These are phyloP conservation scores for Abrostola triplasia DNA, from an alignment of 2,888 invertebrate genomes.

Conservation along the genomic window DNA sequence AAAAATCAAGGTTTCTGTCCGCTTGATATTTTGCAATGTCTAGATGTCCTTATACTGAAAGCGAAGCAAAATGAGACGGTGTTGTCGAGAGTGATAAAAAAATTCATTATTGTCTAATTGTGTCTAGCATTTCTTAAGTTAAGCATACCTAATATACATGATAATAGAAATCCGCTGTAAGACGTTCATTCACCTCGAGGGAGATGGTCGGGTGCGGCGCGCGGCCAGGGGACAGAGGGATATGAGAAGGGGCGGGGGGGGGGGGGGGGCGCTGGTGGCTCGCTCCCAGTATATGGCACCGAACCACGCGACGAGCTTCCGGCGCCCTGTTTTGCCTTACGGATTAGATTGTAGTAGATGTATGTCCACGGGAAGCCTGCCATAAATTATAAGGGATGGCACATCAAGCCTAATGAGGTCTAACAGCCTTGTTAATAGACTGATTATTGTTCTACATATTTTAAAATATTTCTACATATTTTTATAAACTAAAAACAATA, in stretches of 20 bases:
- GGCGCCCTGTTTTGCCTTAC: slow-evolving; percentile 42
- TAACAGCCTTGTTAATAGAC: too few relatives aligned
- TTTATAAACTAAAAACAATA: neutral
- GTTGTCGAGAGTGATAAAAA: neutral
- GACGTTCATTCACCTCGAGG: slow-evolving; percentile 78
- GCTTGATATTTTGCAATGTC: slow-evolving; percentile 8
- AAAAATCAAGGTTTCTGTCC: neutral
- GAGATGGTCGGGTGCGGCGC: slow-evolving; percentile 55
- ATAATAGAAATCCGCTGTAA: slow-evolving; percentile 71
- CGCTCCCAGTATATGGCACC: slow-evolving; percentile 49
- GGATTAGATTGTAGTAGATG: slow-evolving; percentile 45
- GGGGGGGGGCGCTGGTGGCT: slow-evolving; percentile 38
- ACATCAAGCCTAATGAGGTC: slow-evolving; percentile 17
- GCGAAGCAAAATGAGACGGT: too few relatives aligned
- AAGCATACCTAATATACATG: slow-evolving; percentile 63
- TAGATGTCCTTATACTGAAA: neutral
- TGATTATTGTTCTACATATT: too few relatives aligned
- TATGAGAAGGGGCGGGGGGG: slow-evolving; percentile 29
- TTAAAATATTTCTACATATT: too few relatives aligned
- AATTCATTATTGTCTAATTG: slow-evolving; percentile 27
- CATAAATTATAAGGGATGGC: slow-evolving; percentile 25
- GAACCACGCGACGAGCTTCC: slow-evolving; percentile 61
- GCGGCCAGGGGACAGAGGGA: slow-evolving; percentile 1
- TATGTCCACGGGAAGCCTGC: slow-evolving; percentile 30
- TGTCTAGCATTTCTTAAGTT: slow-evolving; percentile 48